phyloP scores from a whole-genome alignment of 2,797 vertebrate species.

The Sebastes itinus region DNA sequence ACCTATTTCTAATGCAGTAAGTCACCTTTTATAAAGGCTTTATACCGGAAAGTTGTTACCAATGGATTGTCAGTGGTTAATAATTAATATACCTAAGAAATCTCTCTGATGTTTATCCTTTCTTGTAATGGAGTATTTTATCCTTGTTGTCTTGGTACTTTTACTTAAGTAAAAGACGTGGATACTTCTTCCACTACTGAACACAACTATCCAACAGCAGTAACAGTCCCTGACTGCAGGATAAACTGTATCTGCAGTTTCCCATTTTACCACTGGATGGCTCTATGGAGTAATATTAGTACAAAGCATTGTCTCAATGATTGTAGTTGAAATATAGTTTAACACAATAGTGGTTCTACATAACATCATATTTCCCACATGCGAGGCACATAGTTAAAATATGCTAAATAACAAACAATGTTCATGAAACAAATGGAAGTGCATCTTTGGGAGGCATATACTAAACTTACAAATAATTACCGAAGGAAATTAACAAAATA shows the following conservation, averaged over 20 bases:
- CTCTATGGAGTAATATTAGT: background rate
- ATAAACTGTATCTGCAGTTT: background rate
- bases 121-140: background rate
- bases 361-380: background rate
- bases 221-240: background rate
- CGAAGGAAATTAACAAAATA: background rate
- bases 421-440: background rate
- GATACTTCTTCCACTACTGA: background rate
- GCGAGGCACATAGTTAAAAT: too few species aligned
- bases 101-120: background rate
- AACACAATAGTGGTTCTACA: background rate
- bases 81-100: too few species aligned
- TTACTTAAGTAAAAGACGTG: background rate
- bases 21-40: too few species aligned
- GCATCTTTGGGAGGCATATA: background rate
- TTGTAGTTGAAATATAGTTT: background rate
- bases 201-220: too few species aligned
- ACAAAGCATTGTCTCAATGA: background rate
- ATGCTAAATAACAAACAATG: background rate
- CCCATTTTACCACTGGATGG: conserved; percentile 13
- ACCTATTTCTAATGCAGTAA: too few species aligned
- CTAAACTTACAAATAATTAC: background rate
- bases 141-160: background rate
- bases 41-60: too few species aligned
- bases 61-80: too few species aligned